Conservation (phyloP, 1,140 invertebrate species). For the Protaetia brevitarsis region DNA sequence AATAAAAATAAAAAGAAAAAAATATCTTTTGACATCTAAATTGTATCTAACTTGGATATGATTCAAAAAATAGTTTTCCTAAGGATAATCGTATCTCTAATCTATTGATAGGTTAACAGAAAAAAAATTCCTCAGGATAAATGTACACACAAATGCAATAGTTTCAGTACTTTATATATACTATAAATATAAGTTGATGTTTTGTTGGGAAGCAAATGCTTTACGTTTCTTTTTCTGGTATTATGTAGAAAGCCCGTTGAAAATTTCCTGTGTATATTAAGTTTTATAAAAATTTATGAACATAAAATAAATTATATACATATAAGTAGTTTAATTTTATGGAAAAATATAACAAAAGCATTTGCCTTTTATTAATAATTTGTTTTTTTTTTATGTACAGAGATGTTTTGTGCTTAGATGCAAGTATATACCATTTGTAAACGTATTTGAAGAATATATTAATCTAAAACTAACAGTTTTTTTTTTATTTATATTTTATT, state of each 20-base stretch:
- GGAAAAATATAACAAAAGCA: constrained; percentile 28
- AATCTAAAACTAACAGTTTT: constrained; percentile 23
- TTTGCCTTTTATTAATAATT: constrained; percentile 33
- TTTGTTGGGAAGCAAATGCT: constrained; percentile 36
- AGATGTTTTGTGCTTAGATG: constrained; percentile 43
- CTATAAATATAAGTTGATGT: constrained; percentile 35
- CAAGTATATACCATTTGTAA: constrained; percentile 46
- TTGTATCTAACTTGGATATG: constrained; percentile 4
- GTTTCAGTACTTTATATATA: constrained; percentile 39
- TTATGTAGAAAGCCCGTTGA: constrained; percentile 25
- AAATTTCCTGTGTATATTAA: constrained; percentile 18
- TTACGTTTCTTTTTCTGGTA: constrained; percentile 31
- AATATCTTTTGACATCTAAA: constrained; percentile 10
- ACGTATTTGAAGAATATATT: constrained; percentile 46
- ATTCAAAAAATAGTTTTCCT: constrained; percentile 17
- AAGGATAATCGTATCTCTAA: constrained; percentile 31
- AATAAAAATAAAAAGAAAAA: constrained; percentile 25
- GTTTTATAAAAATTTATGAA: constrained; percentile 19
- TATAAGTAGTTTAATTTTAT: constrained; percentile 8
- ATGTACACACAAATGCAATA: constrained; percentile 48
- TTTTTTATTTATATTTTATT: background rate
- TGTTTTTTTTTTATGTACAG: constrained; percentile 42
- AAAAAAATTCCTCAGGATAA: constrained; percentile 45
- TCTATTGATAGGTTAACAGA: constrained; percentile 38
- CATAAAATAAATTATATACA: constrained; percentile 17